A percentile compares a stretch with the other conserved stretches of the same genome.
These are phyloP conservation scores for Epinephelus cyanopodus DNA, from an alignment of 2,113 vertebrate genomes.

Conservation along the genomic window DNA sequence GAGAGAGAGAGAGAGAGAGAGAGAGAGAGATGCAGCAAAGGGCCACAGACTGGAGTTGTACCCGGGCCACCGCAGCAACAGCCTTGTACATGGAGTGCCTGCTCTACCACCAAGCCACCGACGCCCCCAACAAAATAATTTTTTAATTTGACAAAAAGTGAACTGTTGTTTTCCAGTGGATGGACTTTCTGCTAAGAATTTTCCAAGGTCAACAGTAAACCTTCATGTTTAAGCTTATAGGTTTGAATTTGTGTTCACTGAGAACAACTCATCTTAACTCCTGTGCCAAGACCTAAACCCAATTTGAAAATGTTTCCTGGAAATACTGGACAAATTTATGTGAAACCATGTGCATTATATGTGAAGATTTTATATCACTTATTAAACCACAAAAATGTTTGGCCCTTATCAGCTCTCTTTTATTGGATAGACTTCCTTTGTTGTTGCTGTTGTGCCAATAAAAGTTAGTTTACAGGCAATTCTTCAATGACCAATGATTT, in stretches of 20 bases:
- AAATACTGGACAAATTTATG: slow-evolving; percentile 17
- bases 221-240: not conserved
- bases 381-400: slow-evolving; percentile 47
- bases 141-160: not conserved
- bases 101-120: too few relatives aligned
- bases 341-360: slow-evolving; percentile 30
- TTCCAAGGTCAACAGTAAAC: not conserved
- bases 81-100: too few relatives aligned
- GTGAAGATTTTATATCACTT: slow-evolving; percentile 51
- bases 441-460: slow-evolving; percentile 46
- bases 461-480: slow-evolving; percentile 54
- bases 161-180: not conserved
- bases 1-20: too few relatives aligned
- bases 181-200: not conserved
- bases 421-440: slow-evolving; percentile 24
- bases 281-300: slow-evolving; percentile 18
- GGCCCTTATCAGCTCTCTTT: slow-evolving; percentile 28
- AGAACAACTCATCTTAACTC: slow-evolving; percentile 2
- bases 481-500: slow-evolving; percentile 59
- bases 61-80: too few relatives aligned
- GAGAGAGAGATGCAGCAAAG: too few relatives aligned
- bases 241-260: slow-evolving; percentile 21
- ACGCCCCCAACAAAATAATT: too few relatives aligned
- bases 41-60: too few relatives aligned
- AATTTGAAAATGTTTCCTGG: slow-evolving; percentile 23